Evolutionary conservation across 1,140 invertebrate species (phyloP).

Genomic region (Diprion similis): DNA sequence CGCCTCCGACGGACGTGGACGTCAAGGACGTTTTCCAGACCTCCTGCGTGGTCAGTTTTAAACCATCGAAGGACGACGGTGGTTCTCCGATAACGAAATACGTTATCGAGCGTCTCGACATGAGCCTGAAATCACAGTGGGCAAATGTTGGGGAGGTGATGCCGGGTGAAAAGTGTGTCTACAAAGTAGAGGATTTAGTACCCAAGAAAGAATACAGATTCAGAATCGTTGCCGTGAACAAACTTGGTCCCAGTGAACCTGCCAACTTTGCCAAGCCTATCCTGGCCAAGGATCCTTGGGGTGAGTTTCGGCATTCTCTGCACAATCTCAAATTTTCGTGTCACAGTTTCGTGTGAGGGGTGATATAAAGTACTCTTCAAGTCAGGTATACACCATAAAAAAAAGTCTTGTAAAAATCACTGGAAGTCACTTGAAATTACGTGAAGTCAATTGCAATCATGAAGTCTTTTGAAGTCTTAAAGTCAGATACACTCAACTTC

Average conservation of each 20-base stretch:
- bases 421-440: too few relatives aligned
- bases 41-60: constrained; percentile 91
- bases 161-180: constrained; percentile 71
- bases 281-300: constrained; percentile 97
- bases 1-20: constrained; percentile 86
- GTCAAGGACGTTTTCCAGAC: constrained; percentile 92
- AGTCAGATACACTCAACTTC: too few relatives aligned
- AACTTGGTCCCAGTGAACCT: constrained; percentile 87
- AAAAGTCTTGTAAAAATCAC: too few relatives aligned
- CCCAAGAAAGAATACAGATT: constrained; percentile 94
- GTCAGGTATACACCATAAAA: too few relatives aligned
- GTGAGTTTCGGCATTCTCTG: constrained; percentile 61
- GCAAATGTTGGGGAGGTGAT: constrained; percentile 80
- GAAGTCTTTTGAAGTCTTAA: too few relatives aligned
- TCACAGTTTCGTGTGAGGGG: too few relatives aligned
- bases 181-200: constrained; percentile 86
- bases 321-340: constrained; percentile 18
- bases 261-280: constrained; percentile 85
- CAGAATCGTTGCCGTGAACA: constrained; percentile 93
- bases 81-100: constrained; percentile 91
- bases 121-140: constrained; percentile 87
- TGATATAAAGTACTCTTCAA: too few relatives aligned
- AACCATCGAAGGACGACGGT: constrained; percentile 91
- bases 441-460: too few relatives aligned
- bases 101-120: constrained; percentile 93